A percentile compares a stretch with the other conserved stretches of the same genome.
phyloP scores from a whole-genome alignment of 2,888 invertebrate genomes.

The Lobophora halterata region DNA sequence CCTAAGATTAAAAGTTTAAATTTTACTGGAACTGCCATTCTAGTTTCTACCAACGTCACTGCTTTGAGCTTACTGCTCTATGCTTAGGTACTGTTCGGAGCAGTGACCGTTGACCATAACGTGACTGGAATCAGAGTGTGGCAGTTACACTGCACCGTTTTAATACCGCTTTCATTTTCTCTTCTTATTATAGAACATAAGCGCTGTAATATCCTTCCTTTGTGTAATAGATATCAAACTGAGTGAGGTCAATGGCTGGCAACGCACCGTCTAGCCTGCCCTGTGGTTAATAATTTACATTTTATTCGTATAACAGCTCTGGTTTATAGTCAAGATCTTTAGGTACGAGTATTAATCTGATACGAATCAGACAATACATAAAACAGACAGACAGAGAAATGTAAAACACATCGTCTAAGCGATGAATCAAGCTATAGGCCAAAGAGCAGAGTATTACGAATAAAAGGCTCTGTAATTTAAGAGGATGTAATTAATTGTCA shows the following conservation, averaged over 20 bases:
- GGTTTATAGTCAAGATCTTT: constrained; percentile 39
- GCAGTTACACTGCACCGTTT: constrained; percentile 12
- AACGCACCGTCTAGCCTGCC: constrained; percentile 36
- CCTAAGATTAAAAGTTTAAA: too few relatives aligned
- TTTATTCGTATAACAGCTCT: constrained; percentile 52
- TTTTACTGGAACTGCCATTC: too few relatives aligned
- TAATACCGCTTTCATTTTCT: constrained; percentile 17
- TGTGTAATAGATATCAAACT: constrained; percentile 43
- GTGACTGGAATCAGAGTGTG: constrained; percentile 17
- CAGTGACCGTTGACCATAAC: constrained; percentile 11
- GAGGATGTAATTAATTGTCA: too few relatives aligned
- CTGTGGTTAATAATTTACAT: constrained; percentile 65
- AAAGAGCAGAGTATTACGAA: too few relatives aligned
- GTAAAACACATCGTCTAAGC: too few relatives aligned
- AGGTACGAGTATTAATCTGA: constrained; percentile 5
- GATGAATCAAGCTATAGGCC: too few relatives aligned
- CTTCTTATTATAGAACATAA: constrained; percentile 30
- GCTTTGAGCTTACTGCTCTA: too few relatives aligned
- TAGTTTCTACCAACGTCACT: too few relatives aligned
- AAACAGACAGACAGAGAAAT: too few relatives aligned
- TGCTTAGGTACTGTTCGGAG: constrained; percentile 11
- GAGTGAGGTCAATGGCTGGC: constrained; percentile 46
- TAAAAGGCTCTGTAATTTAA: too few relatives aligned
- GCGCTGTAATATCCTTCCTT: constrained; percentile 31
- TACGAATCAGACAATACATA: too few relatives aligned